phyloP scores from a whole-genome alignment of 2,113 vertebrate species.

The Alexandromys fortis region DNA sequence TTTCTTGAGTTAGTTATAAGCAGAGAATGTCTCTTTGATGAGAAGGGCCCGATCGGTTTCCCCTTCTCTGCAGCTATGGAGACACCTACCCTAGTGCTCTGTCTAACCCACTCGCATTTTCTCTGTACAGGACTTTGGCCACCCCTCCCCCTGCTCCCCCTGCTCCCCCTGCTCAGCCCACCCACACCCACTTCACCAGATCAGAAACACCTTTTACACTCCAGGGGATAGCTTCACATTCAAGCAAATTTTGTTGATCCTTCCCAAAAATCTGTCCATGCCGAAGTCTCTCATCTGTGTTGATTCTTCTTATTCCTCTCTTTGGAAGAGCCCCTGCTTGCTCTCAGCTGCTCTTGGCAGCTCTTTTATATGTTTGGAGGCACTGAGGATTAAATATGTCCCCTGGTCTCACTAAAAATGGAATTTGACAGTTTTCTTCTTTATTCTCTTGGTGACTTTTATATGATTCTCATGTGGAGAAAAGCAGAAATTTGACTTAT shows the following conservation, averaged over 20 bases:
- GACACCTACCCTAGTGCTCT: not conserved
- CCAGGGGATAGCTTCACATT: not conserved
- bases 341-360: conserved; percentile 6
- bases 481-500: conserved; percentile 24
- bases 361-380: conserved; percentile 21
- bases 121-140: not conserved
- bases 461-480: conserved; percentile 5
- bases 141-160: no score
- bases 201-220: not conserved
- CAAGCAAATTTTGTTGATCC: not conserved
- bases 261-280: not conserved
- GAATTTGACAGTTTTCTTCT: conserved; percentile 44
- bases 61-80: not conserved
- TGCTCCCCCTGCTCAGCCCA: not conserved
- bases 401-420: conserved; percentile 34
- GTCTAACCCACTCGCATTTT: not conserved
- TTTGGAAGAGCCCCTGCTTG: not conserved
- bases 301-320: not conserved
- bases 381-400: conserved; percentile 34
- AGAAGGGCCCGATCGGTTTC: not conserved
- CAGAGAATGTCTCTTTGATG: not conserved
- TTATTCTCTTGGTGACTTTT: conserved; percentile 40
- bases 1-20: not conserved
- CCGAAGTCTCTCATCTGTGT: not conserved
- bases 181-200: not conserved